Conservation (phyloP, 1,140 invertebrate genomes). For the Papilio polyxenes region DNA sequence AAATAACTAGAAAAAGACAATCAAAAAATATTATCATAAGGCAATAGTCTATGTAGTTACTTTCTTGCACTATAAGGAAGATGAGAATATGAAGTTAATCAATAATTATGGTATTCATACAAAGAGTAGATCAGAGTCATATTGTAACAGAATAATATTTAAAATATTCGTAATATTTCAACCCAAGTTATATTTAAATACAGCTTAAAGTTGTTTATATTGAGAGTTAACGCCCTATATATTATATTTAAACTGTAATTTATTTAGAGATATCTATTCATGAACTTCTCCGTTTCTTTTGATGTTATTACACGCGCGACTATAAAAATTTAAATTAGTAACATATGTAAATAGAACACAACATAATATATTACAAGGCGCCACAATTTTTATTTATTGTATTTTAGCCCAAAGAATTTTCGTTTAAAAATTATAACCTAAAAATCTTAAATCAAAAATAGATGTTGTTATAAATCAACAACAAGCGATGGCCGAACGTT, state of each 20-base stretch:
- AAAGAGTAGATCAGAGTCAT: too few species aligned
- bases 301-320: background rate
- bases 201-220: slow-evolving; percentile 21
- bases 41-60: too few species aligned
- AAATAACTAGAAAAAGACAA: too few species aligned
- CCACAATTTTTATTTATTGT: background rate
- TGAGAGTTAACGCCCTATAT: slow-evolving; percentile 13
- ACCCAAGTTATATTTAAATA: background rate
- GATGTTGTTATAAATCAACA: background rate
- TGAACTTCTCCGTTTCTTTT: background rate
- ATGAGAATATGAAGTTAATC: too few species aligned
- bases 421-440: background rate
- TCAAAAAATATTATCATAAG: too few species aligned
- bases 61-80: too few species aligned
- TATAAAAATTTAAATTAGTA: background rate
- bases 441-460: background rate
- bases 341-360: background rate
- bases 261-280: slow-evolving; percentile 10
- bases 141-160: background rate
- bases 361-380: background rate
- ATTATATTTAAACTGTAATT: slow-evolving; percentile 11
- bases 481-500: background rate
- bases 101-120: too few species aligned
- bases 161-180: background rate
- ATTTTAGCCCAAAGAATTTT: background rate